Percentiles rank a stretch among this genome's conserved stretches.
Conservation (phyloP, 2,888 invertebrate genomes). For the Rhingia campestris region DNA sequence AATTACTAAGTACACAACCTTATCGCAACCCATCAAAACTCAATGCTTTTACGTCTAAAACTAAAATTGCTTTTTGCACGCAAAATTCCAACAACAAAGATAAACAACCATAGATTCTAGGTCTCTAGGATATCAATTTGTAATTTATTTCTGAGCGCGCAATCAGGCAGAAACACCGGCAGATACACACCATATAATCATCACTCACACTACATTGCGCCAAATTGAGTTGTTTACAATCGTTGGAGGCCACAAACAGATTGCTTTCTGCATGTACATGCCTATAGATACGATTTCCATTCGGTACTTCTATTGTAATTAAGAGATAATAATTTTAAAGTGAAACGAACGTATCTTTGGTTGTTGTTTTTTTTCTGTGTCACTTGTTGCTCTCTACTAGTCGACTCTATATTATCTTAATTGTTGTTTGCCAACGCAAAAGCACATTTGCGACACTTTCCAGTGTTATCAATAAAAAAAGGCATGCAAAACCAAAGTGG, state of each 20-base stretch:
- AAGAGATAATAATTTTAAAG: not conserved
- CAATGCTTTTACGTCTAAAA: constrained; percentile 7
- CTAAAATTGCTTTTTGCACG: constrained; percentile 10
- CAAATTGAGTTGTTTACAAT: constrained; percentile 18
- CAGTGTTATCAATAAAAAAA: constrained; percentile 49
- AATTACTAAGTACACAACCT: not conserved
- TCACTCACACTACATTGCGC: not conserved
- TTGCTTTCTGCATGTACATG: not conserved
- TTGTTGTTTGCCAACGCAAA: constrained; percentile 54
- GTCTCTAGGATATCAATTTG: constrained; percentile 29
- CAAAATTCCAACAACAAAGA: not conserved
- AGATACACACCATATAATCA: constrained; percentile 1
- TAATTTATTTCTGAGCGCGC: constrained; percentile 19
- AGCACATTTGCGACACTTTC: constrained; percentile 37
- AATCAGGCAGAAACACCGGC: constrained; percentile 37
- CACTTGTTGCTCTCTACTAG: constrained; percentile 7
- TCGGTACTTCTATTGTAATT: constrained; percentile 20
- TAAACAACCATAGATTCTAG: not conserved
- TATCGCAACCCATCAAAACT: constrained; percentile 9
- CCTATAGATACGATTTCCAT: constrained; percentile 12
- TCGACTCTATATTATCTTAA: constrained; percentile 51
- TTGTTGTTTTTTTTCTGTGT: not conserved
- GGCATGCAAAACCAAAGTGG: not conserved
- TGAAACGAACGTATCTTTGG: constrained; percentile 6
- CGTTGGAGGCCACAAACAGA: constrained; percentile 19